Conservation (phyloP, 2,888 invertebrate species). For the Pyrrhia umbra region DNA sequence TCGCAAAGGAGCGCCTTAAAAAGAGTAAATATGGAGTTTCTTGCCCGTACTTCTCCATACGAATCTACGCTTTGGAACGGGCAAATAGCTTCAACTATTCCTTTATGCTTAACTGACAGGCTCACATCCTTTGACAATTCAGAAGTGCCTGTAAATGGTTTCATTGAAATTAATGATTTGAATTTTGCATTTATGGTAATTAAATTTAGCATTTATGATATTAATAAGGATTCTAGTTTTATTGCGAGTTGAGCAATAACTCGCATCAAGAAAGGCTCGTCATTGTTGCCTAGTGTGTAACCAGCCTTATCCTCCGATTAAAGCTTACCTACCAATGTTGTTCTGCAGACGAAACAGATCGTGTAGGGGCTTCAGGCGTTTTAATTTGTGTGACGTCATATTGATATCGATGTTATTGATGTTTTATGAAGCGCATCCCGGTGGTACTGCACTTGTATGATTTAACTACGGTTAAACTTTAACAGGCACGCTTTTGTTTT, state of each 20-base stretch:
- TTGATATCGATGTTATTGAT: constrained; percentile 35
- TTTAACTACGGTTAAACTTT: constrained; percentile 8
- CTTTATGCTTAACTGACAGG: too few species aligned
- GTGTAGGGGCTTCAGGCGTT: constrained; percentile 34
- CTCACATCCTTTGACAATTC: too few species aligned
- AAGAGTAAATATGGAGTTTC: too few species aligned
- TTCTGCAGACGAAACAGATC: constrained; percentile 39
- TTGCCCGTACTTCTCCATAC: too few species aligned
- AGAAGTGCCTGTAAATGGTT: too few species aligned
- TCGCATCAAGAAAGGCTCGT: background rate
- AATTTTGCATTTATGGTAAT: too few species aligned
- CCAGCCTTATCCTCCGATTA: constrained; percentile 18
- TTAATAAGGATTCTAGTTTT: too few species aligned
- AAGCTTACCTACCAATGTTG: constrained; percentile 32
- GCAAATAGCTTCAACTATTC: too few species aligned
- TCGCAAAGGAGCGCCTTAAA: too few species aligned
- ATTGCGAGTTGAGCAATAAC: background rate
- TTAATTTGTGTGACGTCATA: constrained; percentile 48
- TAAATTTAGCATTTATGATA: too few species aligned
- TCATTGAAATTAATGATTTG: too few species aligned
- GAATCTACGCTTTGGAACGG: too few species aligned
- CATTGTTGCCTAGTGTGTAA: background rate
- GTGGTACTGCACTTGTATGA: constrained; percentile 5
- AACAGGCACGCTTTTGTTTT: constrained; percentile 3
- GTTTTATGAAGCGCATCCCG: constrained; percentile 20